Conservation (phyloP, 1,140 invertebrate species). For the Drosophila grimshawi region DNA sequence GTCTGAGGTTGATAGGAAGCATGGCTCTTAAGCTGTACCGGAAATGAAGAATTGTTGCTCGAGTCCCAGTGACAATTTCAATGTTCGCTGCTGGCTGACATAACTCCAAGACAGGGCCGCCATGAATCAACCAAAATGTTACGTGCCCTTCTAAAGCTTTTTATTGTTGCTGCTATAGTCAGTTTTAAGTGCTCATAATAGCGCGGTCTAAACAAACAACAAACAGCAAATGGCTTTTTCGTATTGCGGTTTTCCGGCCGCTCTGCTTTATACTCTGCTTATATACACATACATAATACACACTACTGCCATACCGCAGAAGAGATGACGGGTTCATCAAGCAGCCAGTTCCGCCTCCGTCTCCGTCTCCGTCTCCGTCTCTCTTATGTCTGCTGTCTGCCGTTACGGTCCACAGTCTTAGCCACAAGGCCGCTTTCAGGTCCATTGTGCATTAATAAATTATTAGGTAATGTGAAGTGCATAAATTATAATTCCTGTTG, state of each 20-base stretch:
- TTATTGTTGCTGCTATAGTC: slow-evolving; percentile 21
- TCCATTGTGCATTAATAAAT: slow-evolving; percentile 68
- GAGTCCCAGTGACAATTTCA: slow-evolving; percentile 60
- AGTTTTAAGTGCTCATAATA: slow-evolving; percentile 63
- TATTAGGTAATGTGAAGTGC: slow-evolving; percentile 59
- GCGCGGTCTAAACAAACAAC: slow-evolving; percentile 24
- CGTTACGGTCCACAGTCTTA: slow-evolving; percentile 53
- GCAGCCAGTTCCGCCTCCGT: slow-evolving; percentile 25
- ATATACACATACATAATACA: background rate
- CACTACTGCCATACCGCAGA: background rate
- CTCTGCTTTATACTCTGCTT: slow-evolving; percentile 8
- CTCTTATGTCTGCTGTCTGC: background rate
- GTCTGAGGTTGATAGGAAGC: slow-evolving; percentile 52
- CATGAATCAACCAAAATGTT: slow-evolving; percentile 54
- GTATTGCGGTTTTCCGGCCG: slow-evolving; percentile 65
- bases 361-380: slow-evolving; percentile 21
- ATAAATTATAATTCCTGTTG: slow-evolving; percentile 52
- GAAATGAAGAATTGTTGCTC: slow-evolving; percentile 81
- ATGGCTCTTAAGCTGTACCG: slow-evolving; percentile 75
- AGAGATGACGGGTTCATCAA: slow-evolving; percentile 40
- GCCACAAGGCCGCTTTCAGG: slow-evolving; percentile 47
- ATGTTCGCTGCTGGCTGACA: slow-evolving; percentile 42
- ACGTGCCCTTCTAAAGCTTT: slow-evolving; percentile 21
- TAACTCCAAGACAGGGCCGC: slow-evolving; percentile 46
- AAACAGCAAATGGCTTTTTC: slow-evolving; percentile 71